These are phyloP conservation scores for Sthenelais limicola DNA, from an alignment of 2,888 invertebrate species.

Conservation along the genomic window DNA sequence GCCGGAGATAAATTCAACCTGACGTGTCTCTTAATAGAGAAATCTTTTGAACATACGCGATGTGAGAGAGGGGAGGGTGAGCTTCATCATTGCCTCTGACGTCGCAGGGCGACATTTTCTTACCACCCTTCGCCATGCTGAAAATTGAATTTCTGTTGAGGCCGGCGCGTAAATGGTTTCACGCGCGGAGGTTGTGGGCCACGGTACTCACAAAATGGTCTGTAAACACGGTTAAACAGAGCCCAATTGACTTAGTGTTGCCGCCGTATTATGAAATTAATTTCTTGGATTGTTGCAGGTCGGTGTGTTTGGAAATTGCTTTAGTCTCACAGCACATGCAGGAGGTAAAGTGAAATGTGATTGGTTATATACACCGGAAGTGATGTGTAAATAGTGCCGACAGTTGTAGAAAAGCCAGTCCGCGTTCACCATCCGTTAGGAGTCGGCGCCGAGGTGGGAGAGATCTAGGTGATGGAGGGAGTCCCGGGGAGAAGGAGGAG, in stretches of 20 bases:
- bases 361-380: slow-evolving; percentile 51
- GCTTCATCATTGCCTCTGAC: slow-evolving; percentile 39
- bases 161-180: slow-evolving; percentile 55
- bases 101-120: background rate
- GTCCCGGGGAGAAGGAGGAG: background rate
- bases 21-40: slow-evolving; percentile 42
- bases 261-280: slow-evolving; percentile 60
- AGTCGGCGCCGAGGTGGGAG: background rate
- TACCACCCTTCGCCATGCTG: slow-evolving; percentile 48
- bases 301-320: slow-evolving; percentile 61
- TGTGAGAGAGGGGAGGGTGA: slow-evolving; percentile 32
- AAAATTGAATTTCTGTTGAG: slow-evolving; percentile 61
- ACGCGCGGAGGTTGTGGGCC: slow-evolving; percentile 47
- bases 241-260: slow-evolving; percentile 54
- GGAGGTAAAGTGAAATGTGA: slow-evolving; percentile 56
- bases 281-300: slow-evolving; percentile 56
- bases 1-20: slow-evolving; percentile 39
- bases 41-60: slow-evolving; percentile 43
- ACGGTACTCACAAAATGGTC: slow-evolving; percentile 52
- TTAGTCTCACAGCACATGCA: slow-evolving; percentile 58
- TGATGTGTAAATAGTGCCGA: no score
- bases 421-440: no score
- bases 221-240: slow-evolving; percentile 64
- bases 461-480: background rate
- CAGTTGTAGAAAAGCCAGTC: no score